Conservation (phyloP, 2,113 vertebrate species). For the Cryptoleucopteryx plumbea region DNA sequence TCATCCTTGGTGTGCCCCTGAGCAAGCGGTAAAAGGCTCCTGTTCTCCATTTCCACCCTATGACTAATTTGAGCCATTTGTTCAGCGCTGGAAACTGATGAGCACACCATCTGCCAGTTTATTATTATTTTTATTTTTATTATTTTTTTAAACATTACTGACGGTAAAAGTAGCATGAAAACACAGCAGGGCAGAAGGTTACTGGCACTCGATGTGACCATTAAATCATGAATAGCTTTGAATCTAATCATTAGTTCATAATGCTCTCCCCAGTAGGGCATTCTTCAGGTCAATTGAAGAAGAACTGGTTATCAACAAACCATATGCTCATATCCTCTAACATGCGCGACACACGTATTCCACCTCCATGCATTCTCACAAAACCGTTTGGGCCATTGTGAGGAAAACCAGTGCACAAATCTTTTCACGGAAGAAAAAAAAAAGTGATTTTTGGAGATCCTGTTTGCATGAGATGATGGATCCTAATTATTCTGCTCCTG, state of each 20-base stretch:
- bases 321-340: neutral
- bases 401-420: neutral
- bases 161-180: neutral
- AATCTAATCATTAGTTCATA: neutral
- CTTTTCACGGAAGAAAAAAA: neutral
- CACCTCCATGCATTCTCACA: neutral
- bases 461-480: neutral
- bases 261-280: neutral
- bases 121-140: neutral
- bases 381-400: neutral
- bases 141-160: neutral
- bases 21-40: conserved; percentile 24
- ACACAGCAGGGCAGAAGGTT: neutral
- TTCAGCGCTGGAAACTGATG: conserved; percentile 20
- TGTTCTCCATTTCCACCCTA: conserved; percentile 34
- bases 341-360: neutral
- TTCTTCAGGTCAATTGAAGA: neutral
- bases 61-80: conserved; percentile 58
- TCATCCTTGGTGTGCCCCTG: neutral
- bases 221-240: neutral
- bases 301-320: neutral
- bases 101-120: conserved; percentile 10
- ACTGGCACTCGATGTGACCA: neutral
- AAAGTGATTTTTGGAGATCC: neutral
- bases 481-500: neutral